phyloP scores from a whole-genome alignment of 2,888 invertebrate genomes.

The Orthosia gracilis region DNA sequence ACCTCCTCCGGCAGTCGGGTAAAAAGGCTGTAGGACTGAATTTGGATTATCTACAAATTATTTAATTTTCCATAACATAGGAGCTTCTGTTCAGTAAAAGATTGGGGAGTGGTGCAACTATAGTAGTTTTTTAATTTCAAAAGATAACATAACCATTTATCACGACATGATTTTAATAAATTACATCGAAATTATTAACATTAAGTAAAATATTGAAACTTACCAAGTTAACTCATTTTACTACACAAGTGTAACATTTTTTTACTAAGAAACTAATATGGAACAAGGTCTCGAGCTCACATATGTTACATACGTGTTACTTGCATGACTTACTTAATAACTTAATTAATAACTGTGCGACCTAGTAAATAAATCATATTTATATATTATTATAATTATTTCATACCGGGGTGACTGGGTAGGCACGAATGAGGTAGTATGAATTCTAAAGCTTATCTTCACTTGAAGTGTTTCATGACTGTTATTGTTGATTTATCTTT shows the following conservation, averaged over 20 bases:
- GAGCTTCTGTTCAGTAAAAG: too few relatives aligned
- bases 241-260: constrained; percentile 4
- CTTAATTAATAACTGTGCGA: constrained; percentile 36
- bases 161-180: too few relatives aligned
- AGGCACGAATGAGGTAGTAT: neutral
- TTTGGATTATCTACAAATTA: too few relatives aligned
- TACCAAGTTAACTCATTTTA: neutral
- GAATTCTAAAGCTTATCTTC: neutral
- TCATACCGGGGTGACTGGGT: neutral
- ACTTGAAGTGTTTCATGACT: neutral
- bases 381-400: constrained; percentile 19
- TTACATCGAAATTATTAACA: too few relatives aligned
- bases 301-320: constrained; percentile 9
- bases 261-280: constrained; percentile 23
- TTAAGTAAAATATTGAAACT: too few relatives aligned
- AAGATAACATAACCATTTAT: too few relatives aligned
- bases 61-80: too few relatives aligned
- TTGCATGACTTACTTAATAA: neutral
- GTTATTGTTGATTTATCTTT: too few relatives aligned
- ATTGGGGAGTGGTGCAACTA: too few relatives aligned
- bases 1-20: too few relatives aligned
- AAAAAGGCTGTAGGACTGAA: too few relatives aligned
- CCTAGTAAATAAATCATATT: constrained; percentile 27
- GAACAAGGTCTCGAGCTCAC: constrained; percentile 9
- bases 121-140: too few relatives aligned